phyloP scores from a whole-genome alignment of 2,113 vertebrate species.

The Mormoops blainvillei region DNA sequence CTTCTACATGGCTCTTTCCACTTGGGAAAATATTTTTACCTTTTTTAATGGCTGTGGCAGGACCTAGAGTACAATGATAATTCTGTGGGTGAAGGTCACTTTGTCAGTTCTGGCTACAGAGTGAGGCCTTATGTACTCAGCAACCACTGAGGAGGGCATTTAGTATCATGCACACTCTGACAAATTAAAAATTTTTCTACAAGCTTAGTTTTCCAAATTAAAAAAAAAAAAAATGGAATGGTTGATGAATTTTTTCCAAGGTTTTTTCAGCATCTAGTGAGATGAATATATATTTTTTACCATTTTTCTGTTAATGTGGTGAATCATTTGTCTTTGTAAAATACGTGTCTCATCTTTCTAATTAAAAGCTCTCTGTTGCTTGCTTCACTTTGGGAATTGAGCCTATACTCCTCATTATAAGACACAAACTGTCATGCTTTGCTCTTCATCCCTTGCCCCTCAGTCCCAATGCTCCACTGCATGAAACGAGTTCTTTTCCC shows the following conservation, averaged over 20 bases:
- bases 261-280: neutral
- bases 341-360: neutral
- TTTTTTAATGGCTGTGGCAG: neutral
- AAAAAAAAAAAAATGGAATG: neutral
- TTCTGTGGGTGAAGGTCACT: neutral
- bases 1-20: neutral
- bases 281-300: neutral
- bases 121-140: neutral
- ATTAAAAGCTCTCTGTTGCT: neutral
- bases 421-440: neutral
- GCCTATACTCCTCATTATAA: neutral
- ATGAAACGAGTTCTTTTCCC: neutral
- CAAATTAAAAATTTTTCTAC: neutral
- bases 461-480: neutral
- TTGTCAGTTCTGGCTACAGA: neutral
- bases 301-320: neutral
- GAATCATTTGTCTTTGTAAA: slow-evolving; percentile 19
- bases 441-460: neutral
- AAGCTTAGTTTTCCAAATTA: neutral
- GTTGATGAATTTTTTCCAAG: neutral
- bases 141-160: neutral
- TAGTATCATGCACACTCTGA: neutral
- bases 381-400: neutral
- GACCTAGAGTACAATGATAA: neutral
- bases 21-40: neutral